Base-by-base conservation (phyloP, 2,797 vertebrate genomes). In the Myotis vivesi region DNA sequence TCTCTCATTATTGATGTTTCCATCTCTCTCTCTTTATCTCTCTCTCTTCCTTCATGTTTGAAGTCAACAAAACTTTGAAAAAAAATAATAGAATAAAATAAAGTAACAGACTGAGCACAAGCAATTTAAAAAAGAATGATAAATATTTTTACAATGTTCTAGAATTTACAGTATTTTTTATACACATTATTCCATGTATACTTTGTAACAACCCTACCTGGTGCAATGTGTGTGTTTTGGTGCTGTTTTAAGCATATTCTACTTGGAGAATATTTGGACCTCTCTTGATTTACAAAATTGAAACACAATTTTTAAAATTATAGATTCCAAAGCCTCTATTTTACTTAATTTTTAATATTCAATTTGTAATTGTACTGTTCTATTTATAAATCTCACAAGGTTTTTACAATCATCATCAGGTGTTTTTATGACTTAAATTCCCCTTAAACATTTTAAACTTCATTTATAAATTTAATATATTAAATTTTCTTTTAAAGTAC, bases 351-450 rank as follows among this genome's bases (percentile, higher is more conserved):
- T 92, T 76, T 75, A 51, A 62, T 79, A 13, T 71, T 94, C 22
- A 81, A 23, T 38, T 93, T 80, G 46, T 41, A 94, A 81, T 66
- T 59, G 2, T 38, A 87, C 46, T 51, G 0, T 59, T 62, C 20
- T 89, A 85, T 38, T 81, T 66, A 73, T 84, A 95, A 86, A 87
- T 81, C 68, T 93, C 88, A 19, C 3, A 59, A 73, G 13, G 25
- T 28, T 94, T 96, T 94, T 89, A 95, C 0, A 91, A 28, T 68
- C 15, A 41, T 2, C 77, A 90, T 53, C 38, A 36, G 8, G 36
- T 57, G 17, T 12, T 96, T 75, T 93, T 82, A 89, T 64, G 51
- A 82, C 46, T 76, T 93, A 95, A 95, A 75, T 79, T 57, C 15
- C 28, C 33, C 36, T 87, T 81, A 84, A 85, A 90, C 6, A 89